A percentile compares a stretch with the other conserved stretches of the same genome.
Evolutionary conservation across 2,113 vertebrate species (phyloP).

Genomic region (Dromiciops gliroides): DNA sequence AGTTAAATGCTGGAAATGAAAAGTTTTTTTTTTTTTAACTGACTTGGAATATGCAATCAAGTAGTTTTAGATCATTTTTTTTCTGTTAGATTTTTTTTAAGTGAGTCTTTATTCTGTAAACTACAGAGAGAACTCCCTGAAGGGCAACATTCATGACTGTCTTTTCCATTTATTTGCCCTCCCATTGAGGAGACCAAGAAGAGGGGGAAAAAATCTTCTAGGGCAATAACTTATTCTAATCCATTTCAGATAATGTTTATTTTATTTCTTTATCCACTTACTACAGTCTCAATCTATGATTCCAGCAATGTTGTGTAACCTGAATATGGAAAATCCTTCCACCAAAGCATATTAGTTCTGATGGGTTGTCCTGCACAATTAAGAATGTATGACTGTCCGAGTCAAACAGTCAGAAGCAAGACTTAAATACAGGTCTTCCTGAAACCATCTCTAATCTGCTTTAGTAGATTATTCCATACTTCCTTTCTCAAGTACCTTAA

Average conservation of each 20-base stretch:
- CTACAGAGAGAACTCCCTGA: neutral
- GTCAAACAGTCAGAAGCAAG: no score
- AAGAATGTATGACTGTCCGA: neutral
- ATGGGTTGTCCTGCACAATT: neutral
- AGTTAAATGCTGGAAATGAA: neutral
- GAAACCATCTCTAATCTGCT: no score
- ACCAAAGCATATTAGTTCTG: no score
- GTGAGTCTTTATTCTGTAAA: neutral
- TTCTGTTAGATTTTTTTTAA: neutral
- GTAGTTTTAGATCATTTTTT: neutral
- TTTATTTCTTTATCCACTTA: neutral
- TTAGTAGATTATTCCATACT: no score
- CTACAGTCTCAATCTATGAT: neutral
- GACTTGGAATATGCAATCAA: neutral
- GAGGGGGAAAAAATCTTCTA: neutral
- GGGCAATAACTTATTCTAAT: neutral
- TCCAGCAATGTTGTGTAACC: neutral
- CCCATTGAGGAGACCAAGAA: fast-evolving
- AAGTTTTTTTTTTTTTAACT: neutral
- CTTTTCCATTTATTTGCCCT: neutral
- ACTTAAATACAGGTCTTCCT: no score
- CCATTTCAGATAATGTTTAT: neutral
- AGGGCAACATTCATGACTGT: neutral
- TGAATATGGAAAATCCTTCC: no score
- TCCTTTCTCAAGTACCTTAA: neutral